Evolutionary conservation across 2,888 invertebrate genomes (phyloP).

Genomic region (Vesta saturnalis): DNA sequence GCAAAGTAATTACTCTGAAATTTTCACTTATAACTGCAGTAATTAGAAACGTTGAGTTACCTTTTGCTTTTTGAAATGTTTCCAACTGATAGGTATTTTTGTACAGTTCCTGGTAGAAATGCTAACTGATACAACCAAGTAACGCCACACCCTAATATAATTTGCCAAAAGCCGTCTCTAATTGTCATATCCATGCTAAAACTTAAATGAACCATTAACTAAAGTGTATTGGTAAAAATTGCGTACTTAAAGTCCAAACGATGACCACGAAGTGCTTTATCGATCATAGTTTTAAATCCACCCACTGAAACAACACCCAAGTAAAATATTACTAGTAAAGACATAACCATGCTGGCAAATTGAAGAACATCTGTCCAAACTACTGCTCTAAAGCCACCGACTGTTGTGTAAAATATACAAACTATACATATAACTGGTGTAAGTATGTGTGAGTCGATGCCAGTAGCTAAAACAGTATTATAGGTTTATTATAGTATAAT

Average conservation of each 20-base stretch:
- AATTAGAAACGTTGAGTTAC: conserved; percentile 48
- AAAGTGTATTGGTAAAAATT: neutral
- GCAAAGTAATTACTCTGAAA: conserved; percentile 27
- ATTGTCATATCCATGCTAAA: conserved; percentile 62
- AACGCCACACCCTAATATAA: conserved; percentile 67
- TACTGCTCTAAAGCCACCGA: conserved; percentile 75
- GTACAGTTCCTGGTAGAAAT: conserved; percentile 68
- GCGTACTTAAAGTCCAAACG: conserved; percentile 69
- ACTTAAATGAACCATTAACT: conserved; percentile 10
- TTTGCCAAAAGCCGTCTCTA: conserved; percentile 71
- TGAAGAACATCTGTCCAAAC: conserved; percentile 72
- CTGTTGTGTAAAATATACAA: conserved; percentile 80
- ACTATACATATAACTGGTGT: no score
- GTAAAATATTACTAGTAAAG: conserved; percentile 66
- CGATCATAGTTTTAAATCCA: conserved; percentile 68
- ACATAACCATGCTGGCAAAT: conserved; percentile 67
- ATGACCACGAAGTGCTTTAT: conserved; percentile 66
- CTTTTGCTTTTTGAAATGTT: conserved; percentile 66
- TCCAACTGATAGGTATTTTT: conserved; percentile 70
- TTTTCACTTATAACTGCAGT: neutral
- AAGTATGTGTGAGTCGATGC: no score
- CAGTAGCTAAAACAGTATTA: neutral
- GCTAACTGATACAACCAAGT: conserved; percentile 66
- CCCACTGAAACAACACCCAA: conserved; percentile 68
- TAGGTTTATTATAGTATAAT: conserved; percentile 16